These are phyloP conservation scores for Ailuropoda melanoleuca DNA, from an alignment of 2,113 vertebrate genomes.

Conservation along the genomic window DNA sequence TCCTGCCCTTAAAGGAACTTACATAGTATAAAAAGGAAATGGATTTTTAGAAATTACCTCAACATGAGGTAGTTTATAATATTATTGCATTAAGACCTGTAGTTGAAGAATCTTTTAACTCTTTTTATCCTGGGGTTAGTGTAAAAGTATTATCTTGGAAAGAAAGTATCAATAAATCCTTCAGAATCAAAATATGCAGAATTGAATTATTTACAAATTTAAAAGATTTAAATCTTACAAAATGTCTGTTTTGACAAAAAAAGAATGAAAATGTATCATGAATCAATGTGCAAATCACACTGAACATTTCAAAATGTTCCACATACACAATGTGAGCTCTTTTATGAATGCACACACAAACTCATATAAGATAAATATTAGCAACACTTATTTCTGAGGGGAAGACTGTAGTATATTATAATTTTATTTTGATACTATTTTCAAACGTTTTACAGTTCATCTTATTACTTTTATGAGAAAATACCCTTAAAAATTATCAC, in stretches of 20 bases:
- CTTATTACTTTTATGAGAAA: neutral
- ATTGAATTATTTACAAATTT: neutral
- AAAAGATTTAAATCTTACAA: conserved; percentile 18
- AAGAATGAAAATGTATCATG: conserved; percentile 15
- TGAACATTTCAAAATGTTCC: neutral
- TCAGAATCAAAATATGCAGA: neutral
- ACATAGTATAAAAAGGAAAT: neutral
- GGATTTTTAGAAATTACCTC: neutral
- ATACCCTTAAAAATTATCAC: neutral
- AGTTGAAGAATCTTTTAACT: neutral
- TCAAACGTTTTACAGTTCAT: neutral
- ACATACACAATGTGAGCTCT: neutral
- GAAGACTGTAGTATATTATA: neutral
- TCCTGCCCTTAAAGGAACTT: neutral
- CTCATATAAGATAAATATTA: neutral
- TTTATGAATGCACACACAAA: neutral
- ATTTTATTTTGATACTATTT: neutral
- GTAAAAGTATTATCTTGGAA: neutral
- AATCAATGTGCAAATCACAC: neutral
- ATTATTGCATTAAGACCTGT: neutral
- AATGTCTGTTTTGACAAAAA: neutral
- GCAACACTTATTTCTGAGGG: neutral
- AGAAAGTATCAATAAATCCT: neutral
- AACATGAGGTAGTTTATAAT: neutral
- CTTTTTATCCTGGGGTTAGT: neutral